Base-by-base conservation (phyloP, 2,888 invertebrate genomes). In the Tetropium fuscum region DNA sequence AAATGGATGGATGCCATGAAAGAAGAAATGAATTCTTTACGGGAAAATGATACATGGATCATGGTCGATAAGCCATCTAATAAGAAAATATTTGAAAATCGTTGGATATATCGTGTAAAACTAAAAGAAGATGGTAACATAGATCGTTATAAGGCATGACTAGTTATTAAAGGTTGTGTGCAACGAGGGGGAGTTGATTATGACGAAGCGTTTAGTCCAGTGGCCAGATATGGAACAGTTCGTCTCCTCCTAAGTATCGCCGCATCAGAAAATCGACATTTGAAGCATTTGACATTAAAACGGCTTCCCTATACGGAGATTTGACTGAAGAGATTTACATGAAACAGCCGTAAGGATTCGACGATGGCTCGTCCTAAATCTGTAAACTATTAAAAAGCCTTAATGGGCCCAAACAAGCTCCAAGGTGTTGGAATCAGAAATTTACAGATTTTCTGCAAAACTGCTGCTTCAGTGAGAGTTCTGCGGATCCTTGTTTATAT, bases 261-360 rank as follows among this genome's bases (percentile, higher is more conserved):
- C 6, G 48, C 25, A n/a, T n/a, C n/a, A n/a, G n/a, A n/a, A n/a
- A n/a, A n/a, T n/a, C n/a, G n/a, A n/a, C n/a, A n/a, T n/a, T 63
- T 20, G 34, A 6, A 8, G 51, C 61, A 40, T 58, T 68, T 36
- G 64, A 64, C 30, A 55, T 69, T 1, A 61, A 66, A 60, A 57
- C 64, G 5, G 64, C 64, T 5, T 67, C 61, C 27, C 47, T 69
- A 5, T 54, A 68, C 55, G 59, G 63, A 25, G 27, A 61, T 7
- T 8, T 65, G 6, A 18, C 18, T 18, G 63, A 65, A 51, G 47
- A 60, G 25, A 60, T 67, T 13, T 65, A 47, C 30, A 68, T 68
- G 60, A 11, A 66, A 6, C 3, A 58, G 13, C 66, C 66, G 15
- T 58, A 60, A 45, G 62, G 66, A 5, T 66, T 20, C 20, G 19